These are phyloP conservation scores for Lycaon pictus DNA, from an alignment of 2,113 vertebrate species.

Conservation along the genomic window DNA sequence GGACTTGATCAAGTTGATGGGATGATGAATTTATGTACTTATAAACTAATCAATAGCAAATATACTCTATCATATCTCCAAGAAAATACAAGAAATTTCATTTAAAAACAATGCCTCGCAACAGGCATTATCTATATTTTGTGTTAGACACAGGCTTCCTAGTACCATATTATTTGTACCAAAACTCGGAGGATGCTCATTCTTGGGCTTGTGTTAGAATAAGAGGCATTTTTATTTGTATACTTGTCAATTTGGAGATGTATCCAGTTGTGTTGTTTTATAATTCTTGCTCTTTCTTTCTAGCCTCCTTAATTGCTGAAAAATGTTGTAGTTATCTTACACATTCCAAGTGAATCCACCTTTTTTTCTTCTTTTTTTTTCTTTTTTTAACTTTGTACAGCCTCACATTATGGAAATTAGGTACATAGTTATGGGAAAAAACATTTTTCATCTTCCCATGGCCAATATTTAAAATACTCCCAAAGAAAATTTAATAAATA, in stretches of 20 bases:
- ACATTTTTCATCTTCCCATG: not conserved
- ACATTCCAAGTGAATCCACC: not conserved
- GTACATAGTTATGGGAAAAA: not conserved
- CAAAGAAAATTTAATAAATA: conserved; percentile 15
- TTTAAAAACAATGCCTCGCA: not conserved
- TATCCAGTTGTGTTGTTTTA: too few species aligned
- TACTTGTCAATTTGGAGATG: not conserved
- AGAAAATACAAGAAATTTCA: not conserved
- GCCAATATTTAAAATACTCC: not conserved
- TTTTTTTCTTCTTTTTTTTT: not conserved
- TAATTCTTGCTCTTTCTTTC: not conserved
- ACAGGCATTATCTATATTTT: not conserved
- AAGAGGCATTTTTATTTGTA: not conserved
- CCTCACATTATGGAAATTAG: not conserved
- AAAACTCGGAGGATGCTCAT: not conserved
- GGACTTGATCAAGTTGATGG: not conserved
- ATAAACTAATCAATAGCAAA: not conserved
- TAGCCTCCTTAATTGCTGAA: not conserved
- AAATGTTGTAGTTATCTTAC: not conserved
- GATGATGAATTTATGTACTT: not conserved
- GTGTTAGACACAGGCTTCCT: not conserved
- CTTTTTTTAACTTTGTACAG: not conserved
- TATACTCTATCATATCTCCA: not conserved
- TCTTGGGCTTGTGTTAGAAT: not conserved
- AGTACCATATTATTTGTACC: not conserved